Evolutionary conservation across 2,888 invertebrate genomes (phyloP).

Genomic region (Nycteola revayana): DNA sequence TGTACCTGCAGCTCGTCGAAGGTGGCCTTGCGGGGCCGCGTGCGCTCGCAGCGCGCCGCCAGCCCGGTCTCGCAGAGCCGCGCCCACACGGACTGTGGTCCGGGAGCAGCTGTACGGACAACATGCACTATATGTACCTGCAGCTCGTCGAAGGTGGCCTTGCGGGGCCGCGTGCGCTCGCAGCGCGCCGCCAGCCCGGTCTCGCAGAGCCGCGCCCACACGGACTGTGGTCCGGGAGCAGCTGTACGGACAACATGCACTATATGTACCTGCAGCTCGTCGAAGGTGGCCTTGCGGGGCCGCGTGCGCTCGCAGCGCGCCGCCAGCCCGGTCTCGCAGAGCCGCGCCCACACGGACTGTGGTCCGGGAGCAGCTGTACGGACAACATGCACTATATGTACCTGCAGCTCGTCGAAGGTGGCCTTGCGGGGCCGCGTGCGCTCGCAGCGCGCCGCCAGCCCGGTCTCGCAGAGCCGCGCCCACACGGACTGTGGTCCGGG

Average conservation of each 20-base stretch:
- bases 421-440: conserved; percentile 95
- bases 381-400: no score
- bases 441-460: conserved; percentile 92
- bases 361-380: no score
- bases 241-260: no score
- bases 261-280: conserved; percentile 95
- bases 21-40: conserved; percentile 95
- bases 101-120: no score
- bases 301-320: conserved; percentile 93
- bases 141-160: conserved; percentile 96
- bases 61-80: conserved; percentile 95
- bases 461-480: conserved; percentile 96
- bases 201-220: conserved; percentile 97
- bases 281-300: conserved; percentile 95
- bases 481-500: conserved; percentile 98
- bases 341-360: conserved; percentile 97
- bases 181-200: conserved; percentile 94
- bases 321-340: conserved; percentile 93
- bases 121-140: no score
- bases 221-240: conserved; percentile 97
- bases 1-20: conserved; percentile 95
- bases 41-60: conserved; percentile 92
- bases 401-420: conserved; percentile 95
- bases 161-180: conserved; percentile 93
- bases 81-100: conserved; percentile 98